phyloP scores from a whole-genome alignment of 1,140 invertebrate genomes.

The Euura saliciscinereae region DNA sequence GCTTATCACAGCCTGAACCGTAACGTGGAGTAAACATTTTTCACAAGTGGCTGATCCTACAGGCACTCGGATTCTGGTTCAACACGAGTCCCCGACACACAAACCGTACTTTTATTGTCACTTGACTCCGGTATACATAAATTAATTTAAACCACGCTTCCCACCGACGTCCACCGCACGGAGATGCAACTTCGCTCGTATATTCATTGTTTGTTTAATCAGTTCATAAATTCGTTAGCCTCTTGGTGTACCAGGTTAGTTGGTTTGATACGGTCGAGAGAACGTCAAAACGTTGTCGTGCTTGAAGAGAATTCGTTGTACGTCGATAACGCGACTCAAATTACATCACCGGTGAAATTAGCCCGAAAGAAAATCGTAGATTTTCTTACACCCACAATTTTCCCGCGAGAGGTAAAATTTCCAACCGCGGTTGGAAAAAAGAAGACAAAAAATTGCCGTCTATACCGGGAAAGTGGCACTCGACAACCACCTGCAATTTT shows the following conservation, averaged over 20 bases:
- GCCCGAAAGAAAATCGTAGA: no score
- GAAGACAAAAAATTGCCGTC: background rate
- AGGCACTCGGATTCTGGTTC: background rate
- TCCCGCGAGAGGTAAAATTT: background rate
- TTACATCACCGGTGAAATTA: no score
- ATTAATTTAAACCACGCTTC: background rate
- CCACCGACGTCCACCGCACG: background rate
- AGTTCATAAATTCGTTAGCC: constrained; percentile 3
- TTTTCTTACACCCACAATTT: no score
- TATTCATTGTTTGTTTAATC: constrained; percentile 7
- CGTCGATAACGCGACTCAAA: no score
- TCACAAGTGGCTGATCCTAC: no score
- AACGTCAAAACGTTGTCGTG: no score
- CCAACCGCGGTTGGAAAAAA: background rate
- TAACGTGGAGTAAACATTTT: no score
- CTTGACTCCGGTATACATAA: background rate
- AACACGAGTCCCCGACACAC: no score
- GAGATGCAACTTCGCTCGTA: background rate
- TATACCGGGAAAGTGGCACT: background rate
- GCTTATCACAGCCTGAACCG: no score
- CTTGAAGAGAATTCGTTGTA: no score
- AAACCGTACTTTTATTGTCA: background rate
- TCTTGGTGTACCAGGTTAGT: background rate
- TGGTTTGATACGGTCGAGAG: no score
- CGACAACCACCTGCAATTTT: background rate